A percentile compares a stretch with the other conserved stretches of the same genome.
Conservation (phyloP, 2,888 invertebrate genomes). For the Orchesella flavescens region DNA sequence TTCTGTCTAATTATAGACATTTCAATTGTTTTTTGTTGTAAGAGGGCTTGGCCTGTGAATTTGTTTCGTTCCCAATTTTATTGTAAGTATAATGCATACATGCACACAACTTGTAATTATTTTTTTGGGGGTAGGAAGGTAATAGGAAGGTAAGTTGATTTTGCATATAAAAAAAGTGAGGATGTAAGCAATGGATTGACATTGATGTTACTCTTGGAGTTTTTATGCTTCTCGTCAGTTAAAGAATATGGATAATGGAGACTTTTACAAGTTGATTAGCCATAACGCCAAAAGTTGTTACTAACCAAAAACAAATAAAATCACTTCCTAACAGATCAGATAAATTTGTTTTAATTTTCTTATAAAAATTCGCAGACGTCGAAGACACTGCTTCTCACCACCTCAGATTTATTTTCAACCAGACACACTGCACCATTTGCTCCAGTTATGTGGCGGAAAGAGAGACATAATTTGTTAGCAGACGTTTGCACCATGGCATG, state of each 20-base stretch:
- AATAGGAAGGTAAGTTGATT: neutral
- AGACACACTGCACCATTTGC: too few relatives aligned
- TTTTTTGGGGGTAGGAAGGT: neutral
- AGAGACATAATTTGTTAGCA: neutral
- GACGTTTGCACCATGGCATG: slow-evolving; percentile 3
- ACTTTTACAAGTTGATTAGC: too few relatives aligned
- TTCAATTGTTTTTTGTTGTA: slow-evolving; percentile 47
- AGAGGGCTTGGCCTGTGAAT: slow-evolving; percentile 33
- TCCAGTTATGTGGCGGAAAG: neutral
- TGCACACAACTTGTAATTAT: neutral
- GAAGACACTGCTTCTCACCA: neutral
- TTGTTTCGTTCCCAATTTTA: neutral
- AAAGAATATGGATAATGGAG: too few relatives aligned
- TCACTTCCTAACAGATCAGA: neutral
- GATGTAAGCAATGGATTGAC: neutral
- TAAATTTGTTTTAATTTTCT: slow-evolving; percentile 24
- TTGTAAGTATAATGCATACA: neutral
- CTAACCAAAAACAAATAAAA: neutral
- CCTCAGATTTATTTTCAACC: too few relatives aligned
- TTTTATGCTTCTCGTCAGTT: too few relatives aligned
- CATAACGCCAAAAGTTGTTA: too few relatives aligned
- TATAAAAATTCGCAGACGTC: neutral
- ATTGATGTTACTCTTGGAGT: neutral
- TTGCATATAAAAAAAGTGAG: neutral
- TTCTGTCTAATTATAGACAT: slow-evolving; percentile 49